Percentiles rank a stretch among this genome's conserved stretches.
These are phyloP conservation scores for Epinephelus awoara DNA, from an alignment of 2,797 vertebrate genomes.

Conservation along the genomic window DNA sequence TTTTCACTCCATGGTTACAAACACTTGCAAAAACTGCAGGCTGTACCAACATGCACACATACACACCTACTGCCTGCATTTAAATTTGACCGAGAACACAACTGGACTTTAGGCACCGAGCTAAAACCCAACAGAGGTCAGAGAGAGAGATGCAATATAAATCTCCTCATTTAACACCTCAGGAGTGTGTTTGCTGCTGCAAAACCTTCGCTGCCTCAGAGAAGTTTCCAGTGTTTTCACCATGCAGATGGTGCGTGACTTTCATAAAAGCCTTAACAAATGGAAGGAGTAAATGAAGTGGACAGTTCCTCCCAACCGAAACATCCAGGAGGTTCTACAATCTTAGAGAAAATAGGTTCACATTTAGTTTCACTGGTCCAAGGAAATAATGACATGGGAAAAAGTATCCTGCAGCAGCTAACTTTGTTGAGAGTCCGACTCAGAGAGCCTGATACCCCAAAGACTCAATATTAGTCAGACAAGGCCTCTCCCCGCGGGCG, in stretches of 20 bases:
- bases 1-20: not conserved
- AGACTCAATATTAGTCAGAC: constrained; percentile 47
- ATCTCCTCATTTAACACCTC: constrained; percentile 47
- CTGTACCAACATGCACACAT: not conserved
- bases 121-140: constrained; percentile 44
- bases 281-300: constrained; percentile 76
- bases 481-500: constrained; percentile 25
- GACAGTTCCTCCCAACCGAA: constrained; percentile 75
- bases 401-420: constrained; percentile 61
- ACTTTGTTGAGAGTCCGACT: constrained; percentile 53
- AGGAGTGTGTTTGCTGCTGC: constrained; percentile 35
- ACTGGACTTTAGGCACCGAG: constrained; percentile 2
- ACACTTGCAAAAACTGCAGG: constrained; percentile 7
- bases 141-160: constrained; percentile 24
- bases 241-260: constrained; percentile 78
- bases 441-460: constrained; percentile 38
- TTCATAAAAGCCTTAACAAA: constrained; percentile 76
- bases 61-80: not conserved
- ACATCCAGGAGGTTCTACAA: constrained; percentile 72
- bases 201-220: constrained; percentile 32
- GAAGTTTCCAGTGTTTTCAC: constrained; percentile 56
- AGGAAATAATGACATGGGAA: constrained; percentile 68
- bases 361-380: constrained; percentile 68
- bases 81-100: constrained; percentile 3
- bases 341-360: constrained; percentile 72